phyloP scores from a whole-genome alignment of 2,113 vertebrate species.

The Syngnathus floridae region DNA sequence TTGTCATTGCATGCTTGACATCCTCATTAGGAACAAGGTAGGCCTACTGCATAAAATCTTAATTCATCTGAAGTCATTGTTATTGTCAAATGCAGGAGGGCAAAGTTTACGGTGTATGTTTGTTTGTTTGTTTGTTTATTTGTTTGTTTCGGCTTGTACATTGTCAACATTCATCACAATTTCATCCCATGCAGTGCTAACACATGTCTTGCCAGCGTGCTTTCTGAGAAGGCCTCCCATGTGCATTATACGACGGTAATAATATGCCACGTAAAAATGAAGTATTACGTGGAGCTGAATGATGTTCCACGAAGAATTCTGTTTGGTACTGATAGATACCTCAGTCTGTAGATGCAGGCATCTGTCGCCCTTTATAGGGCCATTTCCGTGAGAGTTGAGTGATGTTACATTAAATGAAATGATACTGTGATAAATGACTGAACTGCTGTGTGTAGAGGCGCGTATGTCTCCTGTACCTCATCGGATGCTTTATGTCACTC shows the following conservation, averaged over 20 bases:
- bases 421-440: background rate
- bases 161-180: too few relatives aligned
- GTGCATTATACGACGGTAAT: background rate
- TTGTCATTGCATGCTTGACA: background rate
- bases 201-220: too few relatives aligned
- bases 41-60: background rate
- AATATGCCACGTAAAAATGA: constrained; percentile 1
- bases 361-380: background rate
- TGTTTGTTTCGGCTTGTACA: too few relatives aligned
- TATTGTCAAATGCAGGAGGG: background rate
- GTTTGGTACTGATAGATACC: background rate
- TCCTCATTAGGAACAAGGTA: background rate
- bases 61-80: background rate
- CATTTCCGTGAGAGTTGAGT: background rate
- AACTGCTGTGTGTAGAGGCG: background rate
- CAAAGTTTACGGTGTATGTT: background rate
- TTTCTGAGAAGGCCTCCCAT: background rate
- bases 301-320: background rate
- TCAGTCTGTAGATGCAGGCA: background rate
- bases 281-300: background rate
- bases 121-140: too few relatives aligned
- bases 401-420: background rate
- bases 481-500: background rate
- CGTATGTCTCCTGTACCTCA: background rate
- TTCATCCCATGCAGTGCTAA: too few relatives aligned